Evolutionary conservation across 2,113 vertebrate genomes (phyloP).

Genomic region (Ascaphus truei): DNA sequence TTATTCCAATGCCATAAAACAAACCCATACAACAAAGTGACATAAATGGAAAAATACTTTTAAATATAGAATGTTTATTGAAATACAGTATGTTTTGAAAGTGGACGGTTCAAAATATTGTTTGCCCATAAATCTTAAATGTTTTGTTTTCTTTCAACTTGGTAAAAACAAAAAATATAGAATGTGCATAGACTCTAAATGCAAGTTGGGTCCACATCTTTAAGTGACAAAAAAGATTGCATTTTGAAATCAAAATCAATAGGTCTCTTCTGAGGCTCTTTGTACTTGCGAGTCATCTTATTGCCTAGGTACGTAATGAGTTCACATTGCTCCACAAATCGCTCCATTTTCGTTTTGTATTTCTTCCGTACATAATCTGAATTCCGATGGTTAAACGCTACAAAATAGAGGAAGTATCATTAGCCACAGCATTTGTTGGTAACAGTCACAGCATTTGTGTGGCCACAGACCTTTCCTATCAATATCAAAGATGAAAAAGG

Average conservation of each 20-base stretch:
- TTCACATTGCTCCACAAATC: slow-evolving; percentile 75
- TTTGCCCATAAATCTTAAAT: too few relatives aligned
- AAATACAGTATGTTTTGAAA: too few relatives aligned
- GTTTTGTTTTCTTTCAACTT: too few relatives aligned
- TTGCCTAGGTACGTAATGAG: slow-evolving; percentile 79
- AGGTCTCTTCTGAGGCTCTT: slow-evolving; percentile 59
- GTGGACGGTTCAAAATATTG: too few relatives aligned
- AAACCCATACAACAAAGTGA: too few relatives aligned
- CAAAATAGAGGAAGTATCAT: not conserved
- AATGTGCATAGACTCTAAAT: not conserved
- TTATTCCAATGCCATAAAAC: too few relatives aligned
- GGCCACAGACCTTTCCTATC: too few relatives aligned
- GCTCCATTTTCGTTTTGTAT: slow-evolving; percentile 76
- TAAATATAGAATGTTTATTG: too few relatives aligned
- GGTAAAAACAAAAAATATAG: not conserved
- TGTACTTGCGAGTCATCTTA: slow-evolving; percentile 67
- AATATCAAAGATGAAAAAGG: too few relatives aligned
- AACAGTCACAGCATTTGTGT: too few relatives aligned
- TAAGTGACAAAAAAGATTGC: slow-evolving; percentile 70
- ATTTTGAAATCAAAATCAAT: slow-evolving; percentile 73
- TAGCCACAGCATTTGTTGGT: not conserved
- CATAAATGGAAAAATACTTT: too few relatives aligned
- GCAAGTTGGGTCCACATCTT: slow-evolving; percentile 39
- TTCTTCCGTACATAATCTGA: slow-evolving; percentile 58
- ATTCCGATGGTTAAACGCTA: slow-evolving; percentile 79